A percentile compares a stretch with the other conserved stretches of the same genome.
phyloP scores from a whole-genome alignment of 30 jellyfish, hydroid and myxozoan genomes.

The Pseudorhiza aurosa region DNA sequence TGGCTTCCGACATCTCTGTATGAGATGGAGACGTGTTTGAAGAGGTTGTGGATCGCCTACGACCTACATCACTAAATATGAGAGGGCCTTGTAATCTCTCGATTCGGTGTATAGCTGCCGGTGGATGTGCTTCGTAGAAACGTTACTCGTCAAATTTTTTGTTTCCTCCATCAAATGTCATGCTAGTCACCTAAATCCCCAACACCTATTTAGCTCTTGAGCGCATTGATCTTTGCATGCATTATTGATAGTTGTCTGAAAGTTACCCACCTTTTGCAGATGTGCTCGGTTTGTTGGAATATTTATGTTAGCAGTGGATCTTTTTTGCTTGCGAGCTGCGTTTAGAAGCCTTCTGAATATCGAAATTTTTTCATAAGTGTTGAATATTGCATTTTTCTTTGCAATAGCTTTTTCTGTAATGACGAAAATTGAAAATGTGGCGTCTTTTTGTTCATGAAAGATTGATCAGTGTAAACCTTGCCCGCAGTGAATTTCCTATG shows the following conservation, averaged over 20 bases:
- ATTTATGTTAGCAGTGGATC: neutral
- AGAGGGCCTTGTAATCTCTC: too few relatives aligned
- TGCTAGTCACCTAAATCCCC: too few relatives aligned
- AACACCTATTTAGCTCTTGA: neutral
- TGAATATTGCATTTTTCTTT: conserved; percentile 12
- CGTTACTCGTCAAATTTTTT: too few relatives aligned
- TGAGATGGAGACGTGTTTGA: too few relatives aligned
- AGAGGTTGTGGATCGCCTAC: too few relatives aligned
- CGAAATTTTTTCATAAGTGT: neutral
- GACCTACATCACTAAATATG: too few relatives aligned
- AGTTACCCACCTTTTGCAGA: neutral
- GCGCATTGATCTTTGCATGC: neutral
- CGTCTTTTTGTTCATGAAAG: neutral
- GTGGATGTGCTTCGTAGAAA: too few relatives aligned
- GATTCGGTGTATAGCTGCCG: too few relatives aligned
- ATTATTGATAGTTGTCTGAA: neutral
- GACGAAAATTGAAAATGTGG: neutral
- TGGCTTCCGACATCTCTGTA: too few relatives aligned
- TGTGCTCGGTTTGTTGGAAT: neutral
- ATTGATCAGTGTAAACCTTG: neutral
- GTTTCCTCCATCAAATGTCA: too few relatives aligned
- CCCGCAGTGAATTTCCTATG: neutral
- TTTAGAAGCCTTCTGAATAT: too few relatives aligned
- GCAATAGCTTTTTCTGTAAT: neutral
- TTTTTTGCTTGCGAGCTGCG: too few relatives aligned